A percentile compares a stretch with the other conserved stretches of the same genome.
Conservation (phyloP, 2,888 invertebrate genomes). For the Hanleya hanleyi region DNA sequence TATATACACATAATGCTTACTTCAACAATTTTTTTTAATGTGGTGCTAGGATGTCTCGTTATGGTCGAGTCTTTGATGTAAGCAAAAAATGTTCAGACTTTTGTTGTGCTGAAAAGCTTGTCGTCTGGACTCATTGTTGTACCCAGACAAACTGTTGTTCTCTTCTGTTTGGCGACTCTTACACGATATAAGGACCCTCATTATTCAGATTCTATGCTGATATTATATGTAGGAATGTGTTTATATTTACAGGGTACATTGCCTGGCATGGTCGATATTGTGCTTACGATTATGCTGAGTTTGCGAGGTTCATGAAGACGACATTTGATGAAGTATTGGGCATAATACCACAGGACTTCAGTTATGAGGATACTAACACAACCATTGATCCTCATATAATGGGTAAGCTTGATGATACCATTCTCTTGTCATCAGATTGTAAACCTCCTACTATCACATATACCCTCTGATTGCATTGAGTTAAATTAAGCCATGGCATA, state of each 20-base stretch:
- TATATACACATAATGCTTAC: too few relatives aligned
- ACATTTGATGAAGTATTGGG: constrained; percentile 62
- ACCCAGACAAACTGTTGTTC: too few relatives aligned
- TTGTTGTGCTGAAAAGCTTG: too few relatives aligned
- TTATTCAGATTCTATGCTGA: background rate
- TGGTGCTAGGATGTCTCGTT: too few relatives aligned
- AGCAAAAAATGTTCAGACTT: too few relatives aligned
- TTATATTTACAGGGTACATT: constrained; percentile 63
- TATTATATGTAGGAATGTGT: background rate
- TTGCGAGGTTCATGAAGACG: constrained; percentile 67
- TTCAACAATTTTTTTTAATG: too few relatives aligned
- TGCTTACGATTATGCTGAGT: constrained; percentile 66
- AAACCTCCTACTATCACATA: too few relatives aligned
- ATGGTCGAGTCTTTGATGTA: too few relatives aligned
- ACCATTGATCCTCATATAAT: constrained; percentile 53
- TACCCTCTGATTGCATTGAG: too few relatives aligned
- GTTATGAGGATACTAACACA: constrained; percentile 57
- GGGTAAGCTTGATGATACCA: constrained; percentile 43
- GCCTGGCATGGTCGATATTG: constrained; percentile 72
- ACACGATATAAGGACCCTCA: background rate
- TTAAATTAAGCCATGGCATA: too few relatives aligned
- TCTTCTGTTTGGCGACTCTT: background rate
- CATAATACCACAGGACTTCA: constrained; percentile 54
- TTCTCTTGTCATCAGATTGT: too few relatives aligned
- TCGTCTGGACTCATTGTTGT: too few relatives aligned